Conservation (phyloP, 2,797 vertebrate species). For the Oryzias dopingdopingensis region DNA sequence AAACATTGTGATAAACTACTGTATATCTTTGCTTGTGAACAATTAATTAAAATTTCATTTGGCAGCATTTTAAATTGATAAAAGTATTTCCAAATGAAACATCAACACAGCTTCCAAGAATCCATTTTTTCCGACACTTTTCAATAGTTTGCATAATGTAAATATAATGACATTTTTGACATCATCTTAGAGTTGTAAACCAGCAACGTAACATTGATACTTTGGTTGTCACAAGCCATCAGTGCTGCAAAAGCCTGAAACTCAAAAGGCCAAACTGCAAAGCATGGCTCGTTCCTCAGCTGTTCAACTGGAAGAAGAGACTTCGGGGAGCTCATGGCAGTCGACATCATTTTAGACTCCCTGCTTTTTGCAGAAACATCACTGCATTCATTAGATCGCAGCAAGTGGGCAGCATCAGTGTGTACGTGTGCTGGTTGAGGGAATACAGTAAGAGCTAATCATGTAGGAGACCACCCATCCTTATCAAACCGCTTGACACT, state of each 20-base stretch:
- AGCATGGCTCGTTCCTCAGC: slow-evolving; percentile 56
- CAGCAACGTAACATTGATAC: slow-evolving; percentile 8
- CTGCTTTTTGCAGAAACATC: slow-evolving; percentile 41
- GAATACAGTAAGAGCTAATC: slow-evolving; percentile 61
- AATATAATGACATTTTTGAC: too few relatives aligned
- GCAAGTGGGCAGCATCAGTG: slow-evolving; percentile 38
- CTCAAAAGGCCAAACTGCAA: slow-evolving; percentile 56
- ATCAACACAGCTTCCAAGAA: too few relatives aligned
- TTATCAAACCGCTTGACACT: slow-evolving; percentile 74
- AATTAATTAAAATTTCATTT: too few relatives aligned
- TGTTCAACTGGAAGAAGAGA: slow-evolving; percentile 46
- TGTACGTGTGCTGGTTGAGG: slow-evolving; percentile 1
- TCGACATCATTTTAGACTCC: slow-evolving; percentile 25
- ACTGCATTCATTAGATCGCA: slow-evolving; percentile 54
- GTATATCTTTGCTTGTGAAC: too few relatives aligned
- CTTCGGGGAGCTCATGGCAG: slow-evolving; percentile 13
- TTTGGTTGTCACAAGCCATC: slow-evolving; percentile 29
- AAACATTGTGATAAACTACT: too few relatives aligned
- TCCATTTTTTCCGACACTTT: too few relatives aligned
- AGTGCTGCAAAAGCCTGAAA: slow-evolving; percentile 39
- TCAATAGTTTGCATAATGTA: too few relatives aligned
- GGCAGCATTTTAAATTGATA: too few relatives aligned
- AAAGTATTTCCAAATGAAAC: too few relatives aligned
- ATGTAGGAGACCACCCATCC: slow-evolving; percentile 60
- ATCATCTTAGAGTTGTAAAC: too few relatives aligned